Base-by-base conservation (phyloP, 2,797 vertebrate genomes). In the Protonibea diacanthus region DNA sequence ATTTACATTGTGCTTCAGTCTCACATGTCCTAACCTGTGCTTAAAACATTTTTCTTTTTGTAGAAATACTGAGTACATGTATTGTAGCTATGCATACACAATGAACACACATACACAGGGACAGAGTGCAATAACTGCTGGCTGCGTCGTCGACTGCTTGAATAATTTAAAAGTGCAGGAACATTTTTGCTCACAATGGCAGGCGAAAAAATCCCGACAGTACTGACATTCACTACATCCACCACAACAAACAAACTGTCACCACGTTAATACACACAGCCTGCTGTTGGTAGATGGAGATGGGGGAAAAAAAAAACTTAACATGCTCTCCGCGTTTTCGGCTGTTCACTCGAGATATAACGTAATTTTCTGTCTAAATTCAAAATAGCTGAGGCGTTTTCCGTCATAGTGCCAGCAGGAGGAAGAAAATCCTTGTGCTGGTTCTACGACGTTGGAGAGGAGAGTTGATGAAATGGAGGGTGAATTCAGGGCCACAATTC, bases 1-100 rank as follows among this genome's bases (percentile, higher is more conserved):
- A 79, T 90, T 83, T 73, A 90, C 67, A 80, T 90, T 91, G 89
- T 90, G 90, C 89, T 91, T 88, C 81, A 74, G 62, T 82, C 70
- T 86, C 71, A 81, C 77, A 56, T 55, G 49, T 55, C 27, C 72
- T 64, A 42, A 82, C 62, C 79, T 87, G 85, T 88, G 76, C 85
- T 86, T 83, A 40, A 47, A 51, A 23, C 12, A 14, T 52, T 14
- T 65, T 49, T 55, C 74, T 49, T 75, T 29, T 38, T 38, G 33
- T 38, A 38, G 0, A 38, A 73, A 82, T 74, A 81, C 63, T 61
- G 14, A 82, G 38, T 75, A 84, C 48, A 65, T 76, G 45, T 76
- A 73, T 67, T 55, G 55, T 71, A 77, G 47, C 49, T 77, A 76
- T 63, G 63, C 68, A 78, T 45, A 80, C 52, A 84, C 80, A 81